A percentile compares a stretch with the other conserved stretches of the same genome.
Evolutionary conservation across 2,888 invertebrate species (phyloP).

Genomic region (Phortica okadai): DNA sequence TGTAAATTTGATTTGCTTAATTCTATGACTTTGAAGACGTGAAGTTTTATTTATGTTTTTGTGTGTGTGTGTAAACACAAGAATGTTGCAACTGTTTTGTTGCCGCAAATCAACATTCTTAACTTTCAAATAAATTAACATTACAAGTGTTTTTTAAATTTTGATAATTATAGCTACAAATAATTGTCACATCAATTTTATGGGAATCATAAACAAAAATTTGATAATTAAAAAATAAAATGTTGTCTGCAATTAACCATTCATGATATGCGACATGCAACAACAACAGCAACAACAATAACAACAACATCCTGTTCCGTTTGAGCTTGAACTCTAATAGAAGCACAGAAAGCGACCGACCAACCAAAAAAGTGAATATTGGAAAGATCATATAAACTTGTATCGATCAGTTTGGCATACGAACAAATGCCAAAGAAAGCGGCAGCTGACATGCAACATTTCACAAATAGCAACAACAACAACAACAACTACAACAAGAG

Average conservation of each 20-base stretch:
- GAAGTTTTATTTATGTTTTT: background rate
- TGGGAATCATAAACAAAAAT: no score
- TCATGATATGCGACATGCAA: background rate
- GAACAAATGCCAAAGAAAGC: background rate
- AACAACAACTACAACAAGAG: background rate
- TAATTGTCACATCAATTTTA: constrained; percentile 10
- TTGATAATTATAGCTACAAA: background rate
- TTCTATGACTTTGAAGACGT: background rate
- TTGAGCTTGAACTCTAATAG: background rate
- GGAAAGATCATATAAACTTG: constrained; percentile 1
- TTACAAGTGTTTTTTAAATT: background rate
- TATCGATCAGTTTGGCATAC: constrained; percentile 2
- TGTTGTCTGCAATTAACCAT: background rate
- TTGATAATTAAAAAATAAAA: background rate
- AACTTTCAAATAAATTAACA: background rate
- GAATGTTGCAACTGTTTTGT: background rate
- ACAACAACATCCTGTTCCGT: constrained; percentile 22
- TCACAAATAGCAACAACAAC: constrained; percentile 14
- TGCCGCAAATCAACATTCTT: background rate
- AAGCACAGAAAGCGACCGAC: background rate
- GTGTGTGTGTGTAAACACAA: no score
- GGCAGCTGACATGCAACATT: constrained; percentile 25
- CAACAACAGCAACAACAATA: background rate
- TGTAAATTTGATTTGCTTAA: background rate
- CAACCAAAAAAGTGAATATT: background rate